Conservation (phyloP, 1,140 invertebrate species). For the Lepidurus apus region DNA sequence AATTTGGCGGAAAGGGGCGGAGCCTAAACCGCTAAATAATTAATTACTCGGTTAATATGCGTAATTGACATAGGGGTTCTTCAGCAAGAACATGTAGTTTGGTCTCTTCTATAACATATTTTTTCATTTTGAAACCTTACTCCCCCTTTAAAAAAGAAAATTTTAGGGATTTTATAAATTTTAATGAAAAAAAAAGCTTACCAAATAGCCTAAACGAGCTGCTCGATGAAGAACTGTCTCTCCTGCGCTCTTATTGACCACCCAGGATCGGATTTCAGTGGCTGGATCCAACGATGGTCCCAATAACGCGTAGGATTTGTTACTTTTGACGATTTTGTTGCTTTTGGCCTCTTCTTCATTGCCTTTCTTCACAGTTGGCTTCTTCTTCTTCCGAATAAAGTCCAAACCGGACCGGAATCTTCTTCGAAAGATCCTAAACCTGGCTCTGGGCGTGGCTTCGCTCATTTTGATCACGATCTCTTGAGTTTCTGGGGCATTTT, state of each 20-base stretch:
- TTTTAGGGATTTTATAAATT: background rate
- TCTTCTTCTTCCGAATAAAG: constrained; percentile 82
- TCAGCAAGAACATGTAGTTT: too few species aligned
- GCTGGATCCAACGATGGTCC: constrained; percentile 45
- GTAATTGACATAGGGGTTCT: too few species aligned
- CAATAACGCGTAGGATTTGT: constrained; percentile 18
- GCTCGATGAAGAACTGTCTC: constrained; percentile 86
- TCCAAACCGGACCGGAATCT: constrained; percentile 72
- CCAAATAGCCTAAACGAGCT: constrained; percentile 76
- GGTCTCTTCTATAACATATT: too few species aligned
- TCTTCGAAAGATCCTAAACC: constrained; percentile 52
- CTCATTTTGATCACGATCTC: constrained; percentile 49
- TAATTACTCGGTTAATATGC: too few species aligned
- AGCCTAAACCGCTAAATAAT: too few species aligned
- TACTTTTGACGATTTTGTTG: background rate
- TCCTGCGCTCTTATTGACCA: constrained; percentile 87
- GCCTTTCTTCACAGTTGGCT: constrained; percentile 40
- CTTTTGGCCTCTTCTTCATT: background rate
- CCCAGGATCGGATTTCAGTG: constrained; percentile 77
- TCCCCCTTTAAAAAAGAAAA: background rate
- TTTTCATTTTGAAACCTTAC: too few species aligned
- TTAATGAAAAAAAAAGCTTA: constrained; percentile 47
- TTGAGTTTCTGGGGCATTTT: background rate
- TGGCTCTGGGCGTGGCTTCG: constrained; percentile 52
- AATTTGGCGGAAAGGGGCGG: too few species aligned